Evolutionary conservation across 2,797 vertebrate genomes (phyloP).

Genomic region (Pempheris klunzingeri): DNA sequence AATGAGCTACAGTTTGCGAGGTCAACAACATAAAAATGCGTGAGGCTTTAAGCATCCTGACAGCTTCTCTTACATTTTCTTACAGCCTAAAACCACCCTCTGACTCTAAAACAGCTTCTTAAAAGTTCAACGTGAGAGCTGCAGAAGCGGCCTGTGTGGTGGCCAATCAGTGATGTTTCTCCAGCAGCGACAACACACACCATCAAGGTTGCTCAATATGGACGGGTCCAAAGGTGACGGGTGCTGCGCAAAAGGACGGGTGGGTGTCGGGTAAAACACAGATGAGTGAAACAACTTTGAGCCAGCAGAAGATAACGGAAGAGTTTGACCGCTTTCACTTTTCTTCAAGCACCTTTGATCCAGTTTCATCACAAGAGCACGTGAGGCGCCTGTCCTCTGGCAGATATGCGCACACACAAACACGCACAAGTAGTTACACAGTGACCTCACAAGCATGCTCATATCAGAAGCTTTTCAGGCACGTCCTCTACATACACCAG

Average conservation of each 20-base stretch:
- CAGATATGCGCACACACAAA: not conserved
- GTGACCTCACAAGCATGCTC: conserved; percentile 26
- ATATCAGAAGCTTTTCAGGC: conserved; percentile 22
- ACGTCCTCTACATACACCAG: conserved; percentile 10
- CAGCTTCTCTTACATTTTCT: conserved; percentile 9
- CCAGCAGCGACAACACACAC: not conserved
- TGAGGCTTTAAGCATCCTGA: conserved; percentile 10
- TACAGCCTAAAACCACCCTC: not conserved
- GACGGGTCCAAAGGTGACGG: conserved; percentile 10
- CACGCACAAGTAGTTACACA: conserved; percentile 3
- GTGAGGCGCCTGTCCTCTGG: conserved; percentile 37
- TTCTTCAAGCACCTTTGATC: conserved; percentile 29
- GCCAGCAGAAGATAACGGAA: not conserved
- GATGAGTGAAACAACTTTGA: not conserved
- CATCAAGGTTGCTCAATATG: conserved; percentile 27
- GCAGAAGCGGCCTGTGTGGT: not conserved
- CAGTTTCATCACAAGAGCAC: conserved; percentile 40
- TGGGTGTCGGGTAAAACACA: not conserved
- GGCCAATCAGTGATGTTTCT: conserved; percentile 25
- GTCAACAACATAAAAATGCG: conserved; percentile 44
- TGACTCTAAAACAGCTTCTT: not conserved
- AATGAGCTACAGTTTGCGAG: conserved; percentile 24
- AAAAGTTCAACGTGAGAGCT: not conserved
- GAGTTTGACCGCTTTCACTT: conserved; percentile 25
- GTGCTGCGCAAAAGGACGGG: not conserved